Percentiles rank a stretch among this genome's conserved stretches.
phyloP scores from a whole-genome alignment of 2,888 invertebrate species.

The Hyalella azteca region DNA sequence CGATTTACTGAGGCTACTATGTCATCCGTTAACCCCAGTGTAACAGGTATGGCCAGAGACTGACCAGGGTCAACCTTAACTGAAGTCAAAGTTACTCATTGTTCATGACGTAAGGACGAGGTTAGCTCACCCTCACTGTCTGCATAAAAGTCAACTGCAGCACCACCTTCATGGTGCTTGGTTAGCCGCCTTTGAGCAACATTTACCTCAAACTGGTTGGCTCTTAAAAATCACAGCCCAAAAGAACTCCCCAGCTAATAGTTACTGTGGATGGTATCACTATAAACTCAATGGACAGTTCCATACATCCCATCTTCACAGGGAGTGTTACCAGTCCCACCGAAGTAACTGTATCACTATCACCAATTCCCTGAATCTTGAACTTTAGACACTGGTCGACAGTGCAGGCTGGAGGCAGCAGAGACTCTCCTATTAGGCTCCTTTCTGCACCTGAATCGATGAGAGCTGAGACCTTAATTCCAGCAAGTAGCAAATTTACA shows the following conservation, averaged over 20 bases:
- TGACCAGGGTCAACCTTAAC: background rate
- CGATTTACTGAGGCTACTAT: background rate
- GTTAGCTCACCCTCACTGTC: background rate
- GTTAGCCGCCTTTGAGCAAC: background rate
- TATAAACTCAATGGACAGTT: background rate
- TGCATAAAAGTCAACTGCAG: background rate
- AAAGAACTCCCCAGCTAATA: background rate
- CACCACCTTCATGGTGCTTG: background rate
- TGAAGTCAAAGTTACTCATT: background rate
- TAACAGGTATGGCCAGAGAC: background rate
- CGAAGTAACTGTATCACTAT: background rate
- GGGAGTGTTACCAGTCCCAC: too few species aligned
- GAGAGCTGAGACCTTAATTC: background rate
- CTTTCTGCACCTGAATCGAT: background rate
- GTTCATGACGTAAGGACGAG: background rate
- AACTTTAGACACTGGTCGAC: background rate
- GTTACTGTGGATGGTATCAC: background rate
- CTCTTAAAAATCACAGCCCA: background rate
- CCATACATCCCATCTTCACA: background rate
- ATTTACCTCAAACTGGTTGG: background rate
- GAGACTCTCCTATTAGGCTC: background rate
- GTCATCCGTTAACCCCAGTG: background rate
- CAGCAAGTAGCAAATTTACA: too few species aligned
- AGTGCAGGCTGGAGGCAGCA: background rate
- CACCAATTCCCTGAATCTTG: background rate